Evolutionary conservation across 2,113 vertebrate species (phyloP).

Genomic region (Megaleporinus macrocephalus): DNA sequence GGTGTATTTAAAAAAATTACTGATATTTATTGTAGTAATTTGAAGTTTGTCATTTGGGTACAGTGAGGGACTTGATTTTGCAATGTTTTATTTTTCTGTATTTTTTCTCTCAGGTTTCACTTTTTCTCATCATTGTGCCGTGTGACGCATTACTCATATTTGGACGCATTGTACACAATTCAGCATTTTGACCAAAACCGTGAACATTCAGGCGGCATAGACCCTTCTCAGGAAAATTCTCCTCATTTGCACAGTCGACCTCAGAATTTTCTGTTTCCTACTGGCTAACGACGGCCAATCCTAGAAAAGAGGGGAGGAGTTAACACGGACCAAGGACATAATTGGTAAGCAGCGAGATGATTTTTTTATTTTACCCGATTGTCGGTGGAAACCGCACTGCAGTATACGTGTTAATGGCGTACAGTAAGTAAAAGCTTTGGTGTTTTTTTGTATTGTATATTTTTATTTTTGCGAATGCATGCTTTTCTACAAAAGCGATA

Average conservation of each 20-base stretch:
- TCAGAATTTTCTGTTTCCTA: constrained; percentile 76
- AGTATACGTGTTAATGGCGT: constrained; percentile 83
- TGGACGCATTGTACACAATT: constrained; percentile 69
- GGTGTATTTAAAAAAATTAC: too few species aligned
- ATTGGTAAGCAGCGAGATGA: constrained; percentile 82
- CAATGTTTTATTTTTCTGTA: neutral
- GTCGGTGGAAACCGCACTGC: constrained; percentile 82
- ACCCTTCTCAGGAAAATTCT: constrained; percentile 77
- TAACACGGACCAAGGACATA: constrained; percentile 75
- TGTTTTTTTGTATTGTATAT: constrained; percentile 42
- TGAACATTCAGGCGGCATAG: constrained; percentile 77
- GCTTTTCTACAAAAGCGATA: neutral
- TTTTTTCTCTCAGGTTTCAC: constrained; percentile 69
- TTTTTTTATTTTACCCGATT: constrained; percentile 84
- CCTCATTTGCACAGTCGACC: constrained; percentile 77
- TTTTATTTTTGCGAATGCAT: constrained; percentile 1
- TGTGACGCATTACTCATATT: constrained; percentile 58
- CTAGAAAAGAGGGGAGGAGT: constrained; percentile 76
- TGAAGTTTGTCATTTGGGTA: too few species aligned
- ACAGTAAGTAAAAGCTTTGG: constrained; percentile 82
- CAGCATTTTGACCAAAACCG: constrained; percentile 73
- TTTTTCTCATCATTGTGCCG: constrained; percentile 58
- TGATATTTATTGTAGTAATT: too few species aligned
- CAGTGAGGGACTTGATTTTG: too few species aligned
- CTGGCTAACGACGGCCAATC: constrained; percentile 82